phyloP scores from a whole-genome alignment of 1,140 invertebrate genomes.

The Teleopsis dalmanni region DNA sequence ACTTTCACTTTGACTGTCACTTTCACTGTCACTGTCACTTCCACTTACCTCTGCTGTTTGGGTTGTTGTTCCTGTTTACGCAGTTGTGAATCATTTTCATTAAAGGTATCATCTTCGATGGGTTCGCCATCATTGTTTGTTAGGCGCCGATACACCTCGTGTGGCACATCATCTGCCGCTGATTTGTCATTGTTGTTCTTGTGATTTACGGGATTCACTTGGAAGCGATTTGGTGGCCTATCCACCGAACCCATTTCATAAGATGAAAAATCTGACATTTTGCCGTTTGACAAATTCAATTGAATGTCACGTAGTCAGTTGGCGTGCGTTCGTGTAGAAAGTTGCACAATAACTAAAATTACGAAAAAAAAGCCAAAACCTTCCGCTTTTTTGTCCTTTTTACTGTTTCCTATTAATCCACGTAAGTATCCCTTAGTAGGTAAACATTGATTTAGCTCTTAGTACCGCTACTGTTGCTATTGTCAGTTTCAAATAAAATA shows the following conservation, averaged over 20 bases:
- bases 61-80: conserved; percentile 9
- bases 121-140: conserved; percentile 35
- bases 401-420: not conserved
- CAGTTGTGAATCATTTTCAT: conserved; percentile 26
- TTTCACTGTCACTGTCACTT: too few relatives aligned
- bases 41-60: conserved; percentile 13
- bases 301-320: not conserved
- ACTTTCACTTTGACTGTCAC: not conserved
- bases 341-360: too few relatives aligned
- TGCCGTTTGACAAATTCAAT: not conserved
- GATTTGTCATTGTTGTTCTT: conserved; percentile 27
- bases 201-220: conserved; percentile 43
- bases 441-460: too few relatives aligned
- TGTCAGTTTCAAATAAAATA: too few relatives aligned
- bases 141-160: conserved; percentile 36
- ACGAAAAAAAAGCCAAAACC: not conserved
- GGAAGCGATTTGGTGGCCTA: conserved; percentile 37
- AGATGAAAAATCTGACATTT: conserved; percentile 36
- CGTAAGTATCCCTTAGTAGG: too few relatives aligned
- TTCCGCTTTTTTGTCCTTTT: not conserved
- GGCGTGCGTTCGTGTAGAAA: too few relatives aligned
- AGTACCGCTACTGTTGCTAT: too few relatives aligned
- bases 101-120: conserved; percentile 37
- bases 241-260: conserved; percentile 41
- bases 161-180: conserved; percentile 21